These are phyloP conservation scores for Diorhabda sublineata DNA, from an alignment of 1,140 invertebrate genomes.

Conservation along the genomic window DNA sequence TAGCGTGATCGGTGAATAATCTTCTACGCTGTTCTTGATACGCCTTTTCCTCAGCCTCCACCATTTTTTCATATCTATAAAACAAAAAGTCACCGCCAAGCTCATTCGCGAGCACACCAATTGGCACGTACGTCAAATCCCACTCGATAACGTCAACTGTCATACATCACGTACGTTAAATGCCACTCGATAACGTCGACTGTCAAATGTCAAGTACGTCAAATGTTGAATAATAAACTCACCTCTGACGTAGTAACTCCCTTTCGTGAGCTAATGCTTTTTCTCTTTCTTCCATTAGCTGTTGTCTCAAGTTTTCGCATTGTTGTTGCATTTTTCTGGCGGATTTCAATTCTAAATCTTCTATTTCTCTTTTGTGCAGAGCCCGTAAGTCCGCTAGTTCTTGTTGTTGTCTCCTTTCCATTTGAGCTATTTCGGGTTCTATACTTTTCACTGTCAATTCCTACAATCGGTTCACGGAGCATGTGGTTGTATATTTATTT, in stretches of 20 bases:
- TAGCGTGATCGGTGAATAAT: constrained; percentile 49
- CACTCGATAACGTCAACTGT: too few species aligned
- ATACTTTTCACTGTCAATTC: constrained; percentile 69
- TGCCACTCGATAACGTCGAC: too few species aligned
- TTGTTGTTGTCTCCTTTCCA: constrained; percentile 59
- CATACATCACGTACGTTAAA: too few species aligned
- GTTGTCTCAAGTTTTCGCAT: constrained; percentile 50
- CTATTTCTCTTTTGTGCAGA: constrained; percentile 57
- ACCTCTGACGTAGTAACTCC: constrained; percentile 48
- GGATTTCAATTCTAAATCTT: constrained; percentile 54
- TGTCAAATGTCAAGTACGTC: too few species aligned
- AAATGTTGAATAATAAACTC: neutral
- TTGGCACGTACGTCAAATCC: too few species aligned
- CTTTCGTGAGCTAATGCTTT: constrained; percentile 52
- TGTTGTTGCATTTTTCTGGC: constrained; percentile 54
- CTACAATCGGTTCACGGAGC: constrained; percentile 37
- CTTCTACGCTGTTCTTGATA: constrained; percentile 54
- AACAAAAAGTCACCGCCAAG: neutral
- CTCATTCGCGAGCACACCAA: too few species aligned
- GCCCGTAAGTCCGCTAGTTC: constrained; percentile 57
- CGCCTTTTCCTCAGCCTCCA: constrained; percentile 52
- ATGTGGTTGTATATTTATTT: too few species aligned
- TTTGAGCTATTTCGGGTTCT: constrained; percentile 65
- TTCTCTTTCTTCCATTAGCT: constrained; percentile 50
- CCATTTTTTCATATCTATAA: constrained; percentile 51